Base-by-base conservation (phyloP, 2,797 vertebrate genomes). In the Pachyuromys duprasi region DNA sequence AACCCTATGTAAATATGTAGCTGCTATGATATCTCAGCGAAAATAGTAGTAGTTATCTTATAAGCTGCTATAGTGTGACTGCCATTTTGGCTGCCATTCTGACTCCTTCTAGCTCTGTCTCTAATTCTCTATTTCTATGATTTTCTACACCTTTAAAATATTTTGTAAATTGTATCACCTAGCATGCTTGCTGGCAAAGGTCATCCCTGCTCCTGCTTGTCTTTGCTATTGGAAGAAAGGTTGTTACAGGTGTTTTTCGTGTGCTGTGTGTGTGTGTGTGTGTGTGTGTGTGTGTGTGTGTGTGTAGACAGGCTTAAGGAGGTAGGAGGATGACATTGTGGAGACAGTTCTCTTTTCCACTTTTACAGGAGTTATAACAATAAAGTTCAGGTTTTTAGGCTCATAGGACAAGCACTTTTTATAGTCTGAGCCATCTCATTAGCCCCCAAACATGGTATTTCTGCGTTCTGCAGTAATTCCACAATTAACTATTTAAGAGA, bases 301-400 rank as follows among this genome's bases (percentile, higher is more conserved):
- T 82, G 57, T 14, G 15, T 84, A 67, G 8, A 67, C 63, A 69
- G 15, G 6, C 33, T 24, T 22, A 33, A 67, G 9, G 31, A 67
- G 31, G 5, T 8, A 3, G n/a, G 45, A 55, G 45, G 0, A 53
- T 9, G n/a, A 0, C 18, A 33, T 45, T 7, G 63, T 22, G 5
- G 17, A 45, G 80, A 18, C 3, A 42, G 28, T 42, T 22, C 31
- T 84, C 1, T 12, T 28, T 83, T 84, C 42, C 3, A 49, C 6
- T 11, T n/a, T 86, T 53, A n/a, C 12, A 53, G 14, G 26, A 6
- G 18, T 24, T 67, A 22, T 24, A 26, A 24, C 14, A 5, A n/a
- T 15, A 7, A 84, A 24, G 53, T 20, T 8, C 11, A n/a, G 31
- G 11, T n/a, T 69, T 53, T n/a, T 12, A 69, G 31, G 3, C 31